Evolutionary conservation across 2,113 vertebrate species (phyloP), one percentile per base, ranked within the genome.

Genomic region (Aspidoscelis tigris): DNA sequence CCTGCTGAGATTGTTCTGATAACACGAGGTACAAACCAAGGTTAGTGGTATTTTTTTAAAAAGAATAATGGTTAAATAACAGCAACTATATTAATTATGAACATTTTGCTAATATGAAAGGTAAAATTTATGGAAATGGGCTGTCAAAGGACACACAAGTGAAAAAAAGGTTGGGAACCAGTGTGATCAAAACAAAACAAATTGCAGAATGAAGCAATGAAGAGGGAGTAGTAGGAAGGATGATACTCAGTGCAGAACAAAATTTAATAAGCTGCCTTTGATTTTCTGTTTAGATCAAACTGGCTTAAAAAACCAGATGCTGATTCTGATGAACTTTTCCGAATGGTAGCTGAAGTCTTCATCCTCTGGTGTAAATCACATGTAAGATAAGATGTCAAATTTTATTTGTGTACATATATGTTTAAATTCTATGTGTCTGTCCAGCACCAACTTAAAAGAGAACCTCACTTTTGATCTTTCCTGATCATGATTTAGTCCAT

Each of bases 291-390:
- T 89, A 99, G 99, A 95, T 97, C 98, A 50, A 97, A 98, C 70
- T 99, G 99, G 99, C 94, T 99, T 7, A 99, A 99, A 94, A 98
- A 98, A 87, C 99, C 98, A 2, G 97, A 98, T 82, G 90, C 84
- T 0, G 97, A 99, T 90, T 99, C 99, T 58, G 98, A 98, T 86
- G 97, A 99, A 90, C 98, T 99, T 73, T 99, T 99, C 93, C 96
- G 95, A 90, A 99, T 99, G 99, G 99, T 99, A 44, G 99, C 98
- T 73, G 99, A 99, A 90, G 97, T 99, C 92, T 99, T 99, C 88
- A 99, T 99, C 89, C 96, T 99, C 65, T 99, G 99, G 99, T 99
- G 98, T 94, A 99, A 99, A 96, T 99, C 99, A 76, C 98, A 99
- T 21, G 99, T 99, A 96, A 96, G 98, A 89, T 22, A 65, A 50